phyloP scores from a whole-genome alignment of 37 sponge, comb jelly and placozoan species.

The Mnemiopsis leidyi region DNA sequence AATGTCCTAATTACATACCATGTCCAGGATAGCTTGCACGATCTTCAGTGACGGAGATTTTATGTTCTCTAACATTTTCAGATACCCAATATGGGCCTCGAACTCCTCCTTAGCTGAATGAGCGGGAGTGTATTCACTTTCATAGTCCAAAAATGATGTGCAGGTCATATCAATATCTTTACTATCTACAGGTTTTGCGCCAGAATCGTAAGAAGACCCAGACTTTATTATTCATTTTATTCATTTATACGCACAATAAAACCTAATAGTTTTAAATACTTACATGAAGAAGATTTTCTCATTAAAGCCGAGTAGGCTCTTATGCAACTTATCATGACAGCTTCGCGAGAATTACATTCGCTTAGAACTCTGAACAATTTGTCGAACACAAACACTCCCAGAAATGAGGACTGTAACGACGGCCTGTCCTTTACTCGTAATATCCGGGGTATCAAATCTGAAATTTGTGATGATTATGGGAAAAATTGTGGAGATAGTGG shows the following conservation, averaged over 20 bases:
- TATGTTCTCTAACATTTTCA: neutral
- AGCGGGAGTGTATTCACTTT: neutral
- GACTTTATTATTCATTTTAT: no score
- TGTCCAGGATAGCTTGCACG: slow-evolving; percentile 35
- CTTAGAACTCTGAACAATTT: neutral
- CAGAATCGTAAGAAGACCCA: no score
- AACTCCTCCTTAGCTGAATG: slow-evolving; percentile 50
- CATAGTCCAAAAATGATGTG: neutral
- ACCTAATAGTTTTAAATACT: no score
- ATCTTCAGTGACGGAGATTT: neutral
- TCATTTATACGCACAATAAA: no score
- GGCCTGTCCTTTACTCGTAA: slow-evolving; percentile 46
- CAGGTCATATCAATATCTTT: neutral
- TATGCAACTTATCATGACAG: neutral
- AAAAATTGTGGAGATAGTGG: no score
- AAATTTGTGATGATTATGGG: no score
- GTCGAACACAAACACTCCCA: slow-evolving; percentile 49
- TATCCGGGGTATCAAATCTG: slow-evolving; percentile 47
- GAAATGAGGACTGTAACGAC: slow-evolving; percentile 40
- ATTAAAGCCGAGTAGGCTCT: slow-evolving; percentile 41
- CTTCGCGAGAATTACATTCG: neutral
- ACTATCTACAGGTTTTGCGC: no score
- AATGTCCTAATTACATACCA: no score
- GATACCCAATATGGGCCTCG: slow-evolving; percentile 38
- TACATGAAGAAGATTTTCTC: slow-evolving; percentile 42